phyloP scores from a whole-genome alignment of 1,140 invertebrate species.

The Diabrotica undecimpunctata region DNA sequence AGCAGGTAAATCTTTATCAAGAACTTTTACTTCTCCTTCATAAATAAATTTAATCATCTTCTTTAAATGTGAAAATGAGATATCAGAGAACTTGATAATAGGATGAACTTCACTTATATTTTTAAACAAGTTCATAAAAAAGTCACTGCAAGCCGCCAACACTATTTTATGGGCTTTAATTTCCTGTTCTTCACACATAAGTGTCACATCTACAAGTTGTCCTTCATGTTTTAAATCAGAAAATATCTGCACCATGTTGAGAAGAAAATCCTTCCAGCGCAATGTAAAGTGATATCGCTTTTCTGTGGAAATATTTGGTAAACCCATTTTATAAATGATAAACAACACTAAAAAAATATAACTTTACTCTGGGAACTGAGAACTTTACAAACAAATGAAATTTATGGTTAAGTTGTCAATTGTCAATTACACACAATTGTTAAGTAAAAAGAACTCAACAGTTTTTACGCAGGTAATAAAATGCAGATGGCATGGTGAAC shows the following conservation, averaged over 20 bases:
- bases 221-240: constrained; percentile 52
- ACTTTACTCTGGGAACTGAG: too few relatives aligned
- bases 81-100: constrained; percentile 53
- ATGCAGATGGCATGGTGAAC: too few relatives aligned
- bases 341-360: too few relatives aligned
- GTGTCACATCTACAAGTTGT: constrained; percentile 56
- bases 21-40: constrained; percentile 54
- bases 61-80: constrained; percentile 50
- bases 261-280: constrained; percentile 56
- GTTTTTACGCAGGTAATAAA: too few relatives aligned
- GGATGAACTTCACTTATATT: constrained; percentile 47
- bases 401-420: too few relatives aligned
- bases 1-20: constrained; percentile 45
- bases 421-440: too few relatives aligned
- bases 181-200: constrained; percentile 55
- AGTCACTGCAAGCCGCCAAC: constrained; percentile 57
- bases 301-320: neutral
- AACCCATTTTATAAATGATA: neutral
- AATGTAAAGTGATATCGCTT: constrained; percentile 55
- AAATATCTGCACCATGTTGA: constrained; percentile 57
- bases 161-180: constrained; percentile 59
- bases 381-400: too few relatives aligned
- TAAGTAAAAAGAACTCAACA: too few relatives aligned
- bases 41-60: constrained; percentile 56
- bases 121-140: constrained; percentile 45